Evolutionary conservation across 2,888 invertebrate genomes (phyloP), one percentile per base, ranked within the genome.

Genomic region (Steinernema scapterisci): DNA sequence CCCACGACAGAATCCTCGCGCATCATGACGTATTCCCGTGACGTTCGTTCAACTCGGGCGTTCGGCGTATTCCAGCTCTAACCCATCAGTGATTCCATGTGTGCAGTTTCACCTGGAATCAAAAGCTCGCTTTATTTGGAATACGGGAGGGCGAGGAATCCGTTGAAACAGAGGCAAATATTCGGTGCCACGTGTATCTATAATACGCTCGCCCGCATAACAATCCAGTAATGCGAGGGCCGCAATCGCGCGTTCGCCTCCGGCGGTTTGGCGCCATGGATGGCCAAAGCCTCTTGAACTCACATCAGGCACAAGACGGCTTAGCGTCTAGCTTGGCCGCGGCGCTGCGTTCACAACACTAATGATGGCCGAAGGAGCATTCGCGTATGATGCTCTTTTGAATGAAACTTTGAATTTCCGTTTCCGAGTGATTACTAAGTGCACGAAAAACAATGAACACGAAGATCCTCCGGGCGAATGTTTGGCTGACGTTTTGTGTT

Each of bases 161-260:
- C 11, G 27, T 9, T 19, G 54, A 25, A 19, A 13, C 54, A 54
- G 31, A 63, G 63, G 38, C 31, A 5, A 63, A 27, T 63, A 63
- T 63, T 21, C 31, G 9, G 27, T 63, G 21, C 63, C 63, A 63
- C 63, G 63, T 63, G 63, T 63, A n/a, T n/a, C n/a, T n/a, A 54
- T 54, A 63, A 63, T 63, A 27, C 63, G 63, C 38, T 25, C 63
- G 38, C 63, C 19, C 63, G 19, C 63, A 63, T 31, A 63, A 63
- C 63, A 63, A 27, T 63, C 63, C 16, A 21, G 27, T 63, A 31
- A 31, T 13, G 48, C 48, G 63, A 16, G 25, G 38, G 63, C 31
- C 63, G 63, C 27, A 63, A 25, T 63, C 63, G 63, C 63, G 63
- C 25, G 25, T 25, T 54, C 63, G 63, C 63, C 63, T 63, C 63